Base-by-base conservation (phyloP, 2,888 invertebrate species). In the Orthonychiurus folsomi region DNA sequence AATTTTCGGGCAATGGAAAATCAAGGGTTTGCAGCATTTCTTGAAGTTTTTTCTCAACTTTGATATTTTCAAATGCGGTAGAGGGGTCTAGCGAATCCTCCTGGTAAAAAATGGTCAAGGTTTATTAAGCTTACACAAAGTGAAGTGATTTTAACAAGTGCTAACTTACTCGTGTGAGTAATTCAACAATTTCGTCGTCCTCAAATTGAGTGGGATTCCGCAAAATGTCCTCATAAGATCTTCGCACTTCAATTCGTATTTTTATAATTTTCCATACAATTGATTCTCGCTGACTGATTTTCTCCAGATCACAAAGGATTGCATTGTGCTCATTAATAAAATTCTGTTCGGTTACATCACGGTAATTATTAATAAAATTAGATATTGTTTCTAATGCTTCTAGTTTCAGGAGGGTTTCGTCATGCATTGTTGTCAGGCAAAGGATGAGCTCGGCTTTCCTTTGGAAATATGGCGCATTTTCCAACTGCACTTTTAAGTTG, bases 1-100 rank as follows among this genome's bases (percentile, higher is more conserved):
- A 20, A 50, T 59, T 59, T 24, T 59, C 59, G 3, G 59, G 59
- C 3, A 59, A 37, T 5, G 59, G 59, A 25, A 59, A 59, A 37
- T 59, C 59, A 3, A 59, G 25, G 23, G 59, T 59, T 5, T 23
- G 21, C 3, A 59, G 21, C 9, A 59, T 15, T 59, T 59, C 50
- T 5, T 56, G n/a, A 24, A 56, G 37, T 37, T 37, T 37, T 15
- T 37, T 37, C 15, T 37, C 37, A 15, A 9, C 37, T 37, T 37
- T 37, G 5, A 37, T 37, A 37, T 37, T 37, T 37, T 37, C 15
- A 15, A 37, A 9, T 5, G 37, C 37, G 37, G 15, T 9, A 37
- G 37, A 9, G 37, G 37, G 9, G 37, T 37, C 37, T 15, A 37
- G 15, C 15, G 37, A 37, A 37, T 37, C 37, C 15, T 37, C 37